A percentile compares a stretch with the other conserved stretches of the same genome.
These are phyloP conservation scores for Arbacia lixula DNA, from an alignment of 53 echinoderm and acorn worm genomes.

Conservation along the genomic window DNA sequence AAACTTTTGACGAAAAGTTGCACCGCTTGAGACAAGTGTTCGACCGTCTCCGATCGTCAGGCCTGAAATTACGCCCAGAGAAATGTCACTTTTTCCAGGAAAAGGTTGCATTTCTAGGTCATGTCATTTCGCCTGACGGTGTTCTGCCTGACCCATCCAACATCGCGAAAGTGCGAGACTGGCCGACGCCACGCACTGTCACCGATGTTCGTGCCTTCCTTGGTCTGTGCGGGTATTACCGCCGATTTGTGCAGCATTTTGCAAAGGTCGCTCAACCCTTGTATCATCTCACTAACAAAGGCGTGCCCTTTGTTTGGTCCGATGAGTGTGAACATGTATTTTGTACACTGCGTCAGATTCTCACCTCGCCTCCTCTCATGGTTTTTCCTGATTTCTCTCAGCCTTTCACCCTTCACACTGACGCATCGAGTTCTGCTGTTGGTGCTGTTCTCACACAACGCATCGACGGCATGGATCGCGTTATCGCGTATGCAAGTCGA, in stretches of 20 bases:
- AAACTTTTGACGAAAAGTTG: slow-evolving; percentile 61
- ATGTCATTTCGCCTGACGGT: slow-evolving; percentile 53
- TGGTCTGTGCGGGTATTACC: slow-evolving; percentile 61
- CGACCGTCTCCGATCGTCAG: slow-evolving; percentile 19
- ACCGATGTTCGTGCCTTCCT: slow-evolving; percentile 64
- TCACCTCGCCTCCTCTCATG: slow-evolving; percentile 65
- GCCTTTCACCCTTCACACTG: slow-evolving; percentile 57
- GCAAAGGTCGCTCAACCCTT: slow-evolving; percentile 52
- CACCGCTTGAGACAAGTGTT: slow-evolving; percentile 60
- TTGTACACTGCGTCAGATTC: not conserved
- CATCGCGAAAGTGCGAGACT: slow-evolving; percentile 45
- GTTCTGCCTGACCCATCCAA: slow-evolving; percentile 52
- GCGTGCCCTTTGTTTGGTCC: slow-evolving; percentile 36
- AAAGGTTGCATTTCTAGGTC: slow-evolving; percentile 61
- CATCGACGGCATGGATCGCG: slow-evolving; percentile 33
- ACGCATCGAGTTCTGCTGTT: slow-evolving; percentile 52
- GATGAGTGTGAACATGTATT: slow-evolving; percentile 45
- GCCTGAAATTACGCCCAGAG: slow-evolving; percentile 42
- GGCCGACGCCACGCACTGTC: slow-evolving; percentile 37
- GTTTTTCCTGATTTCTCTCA: slow-evolving; percentile 58
- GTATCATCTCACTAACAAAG: slow-evolving; percentile 52
- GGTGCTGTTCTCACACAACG: slow-evolving; percentile 66
- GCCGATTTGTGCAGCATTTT: slow-evolving; percentile 56
- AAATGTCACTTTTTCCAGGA: slow-evolving; percentile 61
- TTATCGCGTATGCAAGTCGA: slow-evolving; percentile 61